Evolutionary conservation across 2,797 vertebrate species (phyloP).

Genomic region (Picus viridis): DNA sequence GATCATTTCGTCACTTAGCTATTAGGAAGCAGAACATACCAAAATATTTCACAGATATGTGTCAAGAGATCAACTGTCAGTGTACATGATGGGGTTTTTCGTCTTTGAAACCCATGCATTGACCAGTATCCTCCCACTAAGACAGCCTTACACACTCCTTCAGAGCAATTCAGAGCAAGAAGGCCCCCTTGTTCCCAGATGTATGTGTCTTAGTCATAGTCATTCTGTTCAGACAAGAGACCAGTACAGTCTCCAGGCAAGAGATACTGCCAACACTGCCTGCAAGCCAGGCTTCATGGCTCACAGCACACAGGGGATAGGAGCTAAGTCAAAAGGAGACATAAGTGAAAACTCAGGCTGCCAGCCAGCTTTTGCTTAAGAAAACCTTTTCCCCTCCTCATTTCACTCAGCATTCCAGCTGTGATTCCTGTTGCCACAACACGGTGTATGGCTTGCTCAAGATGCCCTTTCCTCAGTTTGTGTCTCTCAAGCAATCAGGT

Average conservation of each 20-base stretch:
- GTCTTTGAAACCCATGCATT: neutral
- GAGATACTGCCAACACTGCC: neutral
- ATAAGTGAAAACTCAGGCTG: neutral
- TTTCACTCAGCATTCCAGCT: neutral
- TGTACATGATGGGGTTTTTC: neutral
- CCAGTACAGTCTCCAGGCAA: neutral
- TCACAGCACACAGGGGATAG: neutral
- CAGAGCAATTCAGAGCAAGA: neutral
- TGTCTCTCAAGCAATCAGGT: neutral
- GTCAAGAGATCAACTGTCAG: neutral
- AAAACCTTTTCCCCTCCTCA: neutral
- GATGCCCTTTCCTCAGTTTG: neutral
- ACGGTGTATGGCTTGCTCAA: neutral
- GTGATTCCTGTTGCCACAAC: neutral
- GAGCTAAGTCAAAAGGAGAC: neutral
- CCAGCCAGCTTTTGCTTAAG: neutral
- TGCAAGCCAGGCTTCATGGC: neutral
- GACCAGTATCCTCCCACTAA: neutral
- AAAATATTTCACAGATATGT: neutral
- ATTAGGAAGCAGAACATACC: neutral
- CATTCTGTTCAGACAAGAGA: neutral
- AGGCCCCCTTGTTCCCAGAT: neutral
- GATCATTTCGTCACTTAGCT: neutral
- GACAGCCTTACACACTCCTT: neutral
- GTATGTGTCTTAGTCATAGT: neutral